phyloP scores from a whole-genome alignment of 2,113 vertebrate genomes.

The Aythya baeri region DNA sequence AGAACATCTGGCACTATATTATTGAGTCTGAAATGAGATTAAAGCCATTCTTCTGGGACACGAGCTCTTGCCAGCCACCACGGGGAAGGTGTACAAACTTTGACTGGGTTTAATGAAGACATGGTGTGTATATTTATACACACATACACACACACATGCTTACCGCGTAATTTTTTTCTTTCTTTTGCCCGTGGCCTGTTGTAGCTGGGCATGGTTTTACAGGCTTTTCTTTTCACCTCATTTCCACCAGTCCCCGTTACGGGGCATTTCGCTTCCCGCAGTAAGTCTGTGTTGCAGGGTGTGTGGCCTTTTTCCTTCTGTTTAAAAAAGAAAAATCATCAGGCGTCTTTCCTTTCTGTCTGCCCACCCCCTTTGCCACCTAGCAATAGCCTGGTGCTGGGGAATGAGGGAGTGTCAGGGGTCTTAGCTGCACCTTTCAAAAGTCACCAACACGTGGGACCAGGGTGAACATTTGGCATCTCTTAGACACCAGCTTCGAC shows the following conservation, averaged over 20 bases:
- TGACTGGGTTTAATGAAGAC: constrained; percentile 57
- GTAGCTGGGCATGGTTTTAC: not conserved
- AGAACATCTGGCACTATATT: constrained; percentile 65
- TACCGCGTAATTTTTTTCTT: not conserved
- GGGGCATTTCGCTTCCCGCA: not conserved
- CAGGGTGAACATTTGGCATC: not conserved
- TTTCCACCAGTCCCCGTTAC: not conserved
- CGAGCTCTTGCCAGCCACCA: constrained; percentile 33
- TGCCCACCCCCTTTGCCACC: not conserved
- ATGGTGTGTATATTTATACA: constrained; percentile 43
- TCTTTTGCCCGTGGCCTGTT: not conserved
- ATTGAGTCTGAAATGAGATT: constrained; percentile 66
- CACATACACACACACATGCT: accelerated
- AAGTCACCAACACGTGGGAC: not conserved
- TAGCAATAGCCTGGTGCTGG: not conserved
- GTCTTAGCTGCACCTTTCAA: not conserved
- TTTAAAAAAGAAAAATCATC: not conserved
- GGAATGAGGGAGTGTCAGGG: not conserved
- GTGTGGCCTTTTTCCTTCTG: not conserved
- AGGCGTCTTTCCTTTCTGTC: not conserved
- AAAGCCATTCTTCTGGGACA: constrained; percentile 62
- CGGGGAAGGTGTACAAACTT: constrained; percentile 59
- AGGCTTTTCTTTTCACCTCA: constrained; percentile 1
- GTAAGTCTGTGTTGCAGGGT: not conserved
- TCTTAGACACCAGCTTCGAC: not conserved